These are phyloP conservation scores for Macrotis lagotis DNA, from an alignment of 2,113 vertebrate genomes.

Conservation along the genomic window DNA sequence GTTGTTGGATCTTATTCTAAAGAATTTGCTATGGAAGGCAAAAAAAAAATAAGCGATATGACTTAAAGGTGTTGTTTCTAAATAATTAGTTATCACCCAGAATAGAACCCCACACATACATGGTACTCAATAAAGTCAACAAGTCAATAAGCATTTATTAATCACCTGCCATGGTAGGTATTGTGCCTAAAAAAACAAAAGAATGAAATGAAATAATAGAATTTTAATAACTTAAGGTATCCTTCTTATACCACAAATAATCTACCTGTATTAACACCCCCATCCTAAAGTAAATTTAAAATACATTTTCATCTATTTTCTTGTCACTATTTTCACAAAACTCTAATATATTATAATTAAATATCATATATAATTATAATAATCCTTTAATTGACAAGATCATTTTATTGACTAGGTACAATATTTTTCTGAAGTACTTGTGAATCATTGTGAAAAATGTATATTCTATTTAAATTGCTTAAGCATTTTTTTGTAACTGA, in stretches of 20 bases:
- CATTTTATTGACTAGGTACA: slow-evolving; percentile 32
- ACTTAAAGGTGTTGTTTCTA: slow-evolving; percentile 9
- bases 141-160: neutral
- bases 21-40: neutral
- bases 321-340: slow-evolving; percentile 56
- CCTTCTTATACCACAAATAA: slow-evolving; percentile 23
- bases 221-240: slow-evolving; percentile 15
- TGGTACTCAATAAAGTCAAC: slow-evolving; percentile 32
- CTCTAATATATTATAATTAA: slow-evolving; percentile 31
- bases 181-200: neutral
- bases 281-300: slow-evolving; percentile 42
- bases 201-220: slow-evolving; percentile 45
- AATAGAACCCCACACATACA: neutral
- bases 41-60: no score
- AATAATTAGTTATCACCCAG: slow-evolving; percentile 34
- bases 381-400: slow-evolving; percentile 24
- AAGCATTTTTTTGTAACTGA: neutral
- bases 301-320: slow-evolving; percentile 37
- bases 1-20: slow-evolving; percentile 37
- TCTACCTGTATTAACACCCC: neutral
- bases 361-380: neutral
- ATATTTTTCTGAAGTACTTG: neutral
- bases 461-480: neutral
- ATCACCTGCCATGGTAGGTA: neutral
- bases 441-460: neutral